A percentile compares a stretch with the other conserved stretches of the same genome.
These are phyloP conservation scores for Dynastes tityus DNA, from an alignment of 2,888 invertebrate species.

Conservation along the genomic window DNA sequence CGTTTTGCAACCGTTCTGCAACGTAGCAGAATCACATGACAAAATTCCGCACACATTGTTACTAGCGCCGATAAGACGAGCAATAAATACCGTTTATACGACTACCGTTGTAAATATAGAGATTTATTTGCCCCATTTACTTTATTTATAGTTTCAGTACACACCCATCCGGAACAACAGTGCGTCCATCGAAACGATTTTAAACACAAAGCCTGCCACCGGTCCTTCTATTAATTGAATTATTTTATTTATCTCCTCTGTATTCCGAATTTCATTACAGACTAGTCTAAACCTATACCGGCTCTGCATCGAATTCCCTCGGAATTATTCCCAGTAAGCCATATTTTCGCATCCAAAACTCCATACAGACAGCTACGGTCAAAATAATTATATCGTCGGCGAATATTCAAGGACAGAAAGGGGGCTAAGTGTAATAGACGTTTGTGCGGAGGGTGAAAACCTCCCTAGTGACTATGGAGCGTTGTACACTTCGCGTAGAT, in stretches of 20 bases:
- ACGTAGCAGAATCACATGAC: constrained; percentile 6
- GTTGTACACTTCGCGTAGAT: constrained; percentile 46
- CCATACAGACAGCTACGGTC: constrained; percentile 61
- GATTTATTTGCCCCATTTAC: constrained; percentile 66
- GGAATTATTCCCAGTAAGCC: constrained; percentile 14
- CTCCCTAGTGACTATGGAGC: constrained; percentile 57
- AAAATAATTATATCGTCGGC: constrained; percentile 66
- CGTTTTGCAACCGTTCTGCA: constrained; percentile 9
- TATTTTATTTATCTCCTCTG: constrained; percentile 40
- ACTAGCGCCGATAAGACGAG: constrained; percentile 45
- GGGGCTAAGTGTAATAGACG: constrained; percentile 56
- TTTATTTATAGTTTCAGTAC: constrained; percentile 67
- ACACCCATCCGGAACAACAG: constrained; percentile 62
- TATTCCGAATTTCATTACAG: constrained; percentile 31
- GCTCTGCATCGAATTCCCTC: background rate
- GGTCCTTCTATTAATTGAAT: constrained; percentile 30
- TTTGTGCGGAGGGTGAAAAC: constrained; percentile 48
- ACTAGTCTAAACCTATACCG: constrained; percentile 6
- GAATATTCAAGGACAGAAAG: constrained; percentile 54
- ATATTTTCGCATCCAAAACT: constrained; percentile 40
- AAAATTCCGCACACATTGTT: constrained; percentile 20
- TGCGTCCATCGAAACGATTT: constrained; percentile 38
- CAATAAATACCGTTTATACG: constrained; percentile 62
- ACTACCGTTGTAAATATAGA: constrained; percentile 62
- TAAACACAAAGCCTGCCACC: constrained; percentile 41